Conservation (phyloP, 2,888 invertebrate species). For the Aleiodes leptofemur region DNA sequence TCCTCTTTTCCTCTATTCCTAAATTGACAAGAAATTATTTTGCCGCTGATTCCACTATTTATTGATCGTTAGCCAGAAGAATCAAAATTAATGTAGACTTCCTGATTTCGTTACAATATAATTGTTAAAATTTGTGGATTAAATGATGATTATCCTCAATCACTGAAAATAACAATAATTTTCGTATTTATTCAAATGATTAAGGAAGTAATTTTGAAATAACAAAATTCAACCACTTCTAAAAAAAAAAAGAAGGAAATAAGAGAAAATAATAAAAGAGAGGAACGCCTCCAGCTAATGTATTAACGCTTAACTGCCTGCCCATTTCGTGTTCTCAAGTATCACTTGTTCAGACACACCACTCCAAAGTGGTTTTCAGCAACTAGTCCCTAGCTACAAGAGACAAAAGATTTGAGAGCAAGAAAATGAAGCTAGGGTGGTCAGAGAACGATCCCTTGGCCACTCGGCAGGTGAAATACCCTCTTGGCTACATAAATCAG, state of each 20-base stretch:
- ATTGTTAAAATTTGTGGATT: too few species aligned
- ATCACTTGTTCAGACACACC: slow-evolving; percentile 23
- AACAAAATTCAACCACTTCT: neutral
- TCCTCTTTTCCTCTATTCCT: too few species aligned
- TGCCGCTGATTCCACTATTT: too few species aligned
- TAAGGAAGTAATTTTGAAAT: too few species aligned
- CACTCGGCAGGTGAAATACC: slow-evolving; percentile 27
- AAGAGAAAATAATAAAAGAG: slow-evolving; percentile 14
- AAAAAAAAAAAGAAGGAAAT: neutral
- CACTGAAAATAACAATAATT: too few species aligned
- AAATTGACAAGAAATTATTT: too few species aligned
- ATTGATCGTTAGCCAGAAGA: too few species aligned
- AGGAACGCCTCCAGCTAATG: slow-evolving; percentile 18
- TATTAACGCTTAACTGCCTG: slow-evolving; percentile 26
- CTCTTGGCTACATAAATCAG: slow-evolving; percentile 24
- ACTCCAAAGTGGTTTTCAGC: slow-evolving; percentile 1
- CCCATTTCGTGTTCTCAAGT: slow-evolving; percentile 31
- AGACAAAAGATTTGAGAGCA: slow-evolving; percentile 17
- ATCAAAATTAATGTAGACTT: too few species aligned
- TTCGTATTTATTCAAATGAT: too few species aligned
- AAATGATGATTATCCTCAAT: too few species aligned
- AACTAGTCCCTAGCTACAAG: neutral
- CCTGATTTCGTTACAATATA: too few species aligned
- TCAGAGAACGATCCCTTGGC: neutral
- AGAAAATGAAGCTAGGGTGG: slow-evolving; percentile 5